Percentiles rank a stretch among this genome's conserved stretches.
Evolutionary conservation across 2,888 invertebrate species (phyloP).

Genomic region (Latheticus oryzae): DNA sequence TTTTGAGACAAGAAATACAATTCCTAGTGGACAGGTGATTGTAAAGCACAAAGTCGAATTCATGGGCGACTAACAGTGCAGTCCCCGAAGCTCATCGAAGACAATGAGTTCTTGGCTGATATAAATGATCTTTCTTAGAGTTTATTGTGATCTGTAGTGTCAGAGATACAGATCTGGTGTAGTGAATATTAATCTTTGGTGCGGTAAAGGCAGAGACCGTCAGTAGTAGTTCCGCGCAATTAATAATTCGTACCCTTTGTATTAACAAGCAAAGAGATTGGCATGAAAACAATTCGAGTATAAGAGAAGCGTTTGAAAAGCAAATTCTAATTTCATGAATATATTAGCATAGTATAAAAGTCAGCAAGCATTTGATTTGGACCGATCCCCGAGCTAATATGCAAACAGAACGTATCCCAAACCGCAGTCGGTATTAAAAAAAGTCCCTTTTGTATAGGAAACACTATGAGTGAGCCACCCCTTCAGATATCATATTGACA

Average conservation of each 20-base stretch:
- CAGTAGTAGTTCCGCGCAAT: conserved; percentile 51
- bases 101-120: conserved; percentile 36
- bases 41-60: too few species aligned
- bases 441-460: conserved; percentile 65
- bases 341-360: conserved; percentile 64
- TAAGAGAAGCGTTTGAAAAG: conserved; percentile 51
- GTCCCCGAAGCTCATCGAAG: conserved; percentile 10
- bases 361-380: conserved; percentile 62
- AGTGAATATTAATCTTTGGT: conserved; percentile 52
- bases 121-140: conserved; percentile 56
- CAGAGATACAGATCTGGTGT: conserved; percentile 56
- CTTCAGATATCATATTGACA: conserved; percentile 67
- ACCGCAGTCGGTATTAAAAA: conserved; percentile 63
- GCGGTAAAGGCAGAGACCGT: conserved; percentile 49
- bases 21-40: too few species aligned
- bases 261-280: conserved; percentile 28
- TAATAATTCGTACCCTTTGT: conserved; percentile 44
- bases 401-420: conserved; percentile 64
- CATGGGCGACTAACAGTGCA: too few species aligned
- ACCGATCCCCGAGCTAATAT: conserved; percentile 62
- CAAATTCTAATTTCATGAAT: conserved; percentile 64
- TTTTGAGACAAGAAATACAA: too few species aligned
- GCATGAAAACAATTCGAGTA: conserved; percentile 37
- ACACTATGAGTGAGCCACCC: conserved; percentile 62
- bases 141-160: conserved; percentile 57